A percentile compares a stretch with the other conserved stretches of the same genome.
Evolutionary conservation across 2,888 invertebrate species (phyloP).

Genomic region (Agonopterix arenella): DNA sequence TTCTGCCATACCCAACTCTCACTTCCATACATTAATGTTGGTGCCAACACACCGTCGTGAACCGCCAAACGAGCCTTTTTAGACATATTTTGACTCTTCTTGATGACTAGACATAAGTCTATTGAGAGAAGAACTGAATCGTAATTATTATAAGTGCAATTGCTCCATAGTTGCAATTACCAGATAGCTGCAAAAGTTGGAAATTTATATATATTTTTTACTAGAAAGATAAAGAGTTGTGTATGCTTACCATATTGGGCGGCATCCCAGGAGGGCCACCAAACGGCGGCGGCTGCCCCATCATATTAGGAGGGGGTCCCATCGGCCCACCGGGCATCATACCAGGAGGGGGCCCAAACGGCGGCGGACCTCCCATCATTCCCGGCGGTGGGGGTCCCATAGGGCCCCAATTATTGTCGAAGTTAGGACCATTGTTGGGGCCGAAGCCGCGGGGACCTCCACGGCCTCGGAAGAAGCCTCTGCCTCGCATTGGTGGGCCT

Average conservation of each 20-base stretch:
- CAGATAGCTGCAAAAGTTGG: too few species aligned
- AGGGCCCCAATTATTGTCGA: slow-evolving; percentile 83
- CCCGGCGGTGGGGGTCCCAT: slow-evolving; percentile 78
- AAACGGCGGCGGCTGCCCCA: slow-evolving; percentile 76
- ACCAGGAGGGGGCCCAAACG: slow-evolving; percentile 67
- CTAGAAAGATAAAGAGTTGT: too few species aligned
- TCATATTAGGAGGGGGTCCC: slow-evolving; percentile 73
- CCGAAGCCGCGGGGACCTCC: slow-evolving; percentile 65
- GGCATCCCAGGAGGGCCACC: slow-evolving; percentile 71
- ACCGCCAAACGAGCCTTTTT: too few species aligned
- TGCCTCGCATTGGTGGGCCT: slow-evolving; percentile 74
- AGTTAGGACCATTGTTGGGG: slow-evolving; percentile 62
- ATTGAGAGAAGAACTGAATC: too few species aligned
- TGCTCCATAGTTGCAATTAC: too few species aligned
- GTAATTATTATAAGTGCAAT: too few species aligned
- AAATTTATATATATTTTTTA: too few species aligned
- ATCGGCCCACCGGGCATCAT: slow-evolving; percentile 78
- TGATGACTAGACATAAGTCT: too few species aligned
- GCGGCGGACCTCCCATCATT: slow-evolving; percentile 65
- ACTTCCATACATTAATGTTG: too few species aligned
- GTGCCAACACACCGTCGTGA: too few species aligned
- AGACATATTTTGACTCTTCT: too few species aligned
- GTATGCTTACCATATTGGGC: slow-evolving; percentile 75
- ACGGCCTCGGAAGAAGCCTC: slow-evolving; percentile 70
- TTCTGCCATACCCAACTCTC: too few species aligned